Evolutionary conservation across 37 sponge, comb jelly and placozoan species (phyloP).

Genomic region (Beroe ovata): DNA sequence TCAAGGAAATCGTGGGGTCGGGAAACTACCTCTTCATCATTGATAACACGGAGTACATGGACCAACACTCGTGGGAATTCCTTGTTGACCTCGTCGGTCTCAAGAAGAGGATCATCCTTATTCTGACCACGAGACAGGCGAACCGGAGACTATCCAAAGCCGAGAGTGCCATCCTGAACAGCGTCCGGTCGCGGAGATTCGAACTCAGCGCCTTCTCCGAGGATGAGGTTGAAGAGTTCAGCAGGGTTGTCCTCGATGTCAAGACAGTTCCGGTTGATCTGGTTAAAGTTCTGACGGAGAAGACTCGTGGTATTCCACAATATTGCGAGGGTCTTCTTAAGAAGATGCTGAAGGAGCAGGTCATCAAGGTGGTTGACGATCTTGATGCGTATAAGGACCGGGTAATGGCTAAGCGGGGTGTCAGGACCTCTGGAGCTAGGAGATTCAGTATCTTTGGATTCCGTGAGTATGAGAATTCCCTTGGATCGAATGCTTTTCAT

Average conservation of each 20-base stretch:
- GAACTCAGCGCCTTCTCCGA: not conserved
- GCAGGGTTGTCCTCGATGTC: slow-evolving; percentile 7
- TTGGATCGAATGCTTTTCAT: too few species aligned
- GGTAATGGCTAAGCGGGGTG: not conserved
- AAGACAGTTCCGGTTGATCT: slow-evolving; percentile 7
- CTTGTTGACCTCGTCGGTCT: not conserved
- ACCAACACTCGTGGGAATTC: slow-evolving; percentile 49
- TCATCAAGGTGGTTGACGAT: not conserved
- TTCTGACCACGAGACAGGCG: slow-evolving; percentile 5
- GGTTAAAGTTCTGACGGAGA: slow-evolving; percentile 1
- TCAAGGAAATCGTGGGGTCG: slow-evolving; percentile 47
- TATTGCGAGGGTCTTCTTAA: slow-evolving; percentile 39
- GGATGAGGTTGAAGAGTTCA: slow-evolving; percentile 53
- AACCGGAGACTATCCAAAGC: not conserved
- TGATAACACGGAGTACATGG: slow-evolving; percentile 51
- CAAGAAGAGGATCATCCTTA: not conserved
- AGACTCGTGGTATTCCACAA: slow-evolving; percentile 50
- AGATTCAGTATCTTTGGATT: not conserved
- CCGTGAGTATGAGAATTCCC: too few species aligned
- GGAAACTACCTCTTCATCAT: slow-evolving; percentile 24
- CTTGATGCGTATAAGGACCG: not conserved
- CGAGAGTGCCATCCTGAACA: not conserved
- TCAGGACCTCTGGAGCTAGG: not conserved
- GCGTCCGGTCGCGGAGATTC: not conserved
- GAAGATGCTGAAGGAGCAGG: slow-evolving; percentile 66